Evolutionary conservation across 2,797 vertebrate genomes (phyloP).

Genomic region (Anniella stebbinsi): DNA sequence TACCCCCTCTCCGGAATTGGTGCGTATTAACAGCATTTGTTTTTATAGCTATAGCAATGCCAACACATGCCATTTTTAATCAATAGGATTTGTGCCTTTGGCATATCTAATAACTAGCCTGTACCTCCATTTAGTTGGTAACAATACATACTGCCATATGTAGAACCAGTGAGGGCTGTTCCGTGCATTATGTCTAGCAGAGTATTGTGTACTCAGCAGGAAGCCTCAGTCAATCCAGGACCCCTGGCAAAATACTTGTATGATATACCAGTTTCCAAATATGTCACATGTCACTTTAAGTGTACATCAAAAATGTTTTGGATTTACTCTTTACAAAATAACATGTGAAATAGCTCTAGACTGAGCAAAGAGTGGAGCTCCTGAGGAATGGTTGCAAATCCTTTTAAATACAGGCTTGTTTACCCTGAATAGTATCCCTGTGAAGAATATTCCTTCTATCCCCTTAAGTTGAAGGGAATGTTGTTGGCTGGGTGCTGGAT

Average conservation of each 20-base stretch:
- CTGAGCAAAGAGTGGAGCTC: background rate
- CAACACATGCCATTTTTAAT: too few species aligned
- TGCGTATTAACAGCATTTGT: background rate
- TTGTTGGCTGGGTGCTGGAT: constrained; percentile 56
- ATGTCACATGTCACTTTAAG: background rate
- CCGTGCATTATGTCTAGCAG: background rate
- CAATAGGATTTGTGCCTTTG: background rate
- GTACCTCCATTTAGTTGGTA: background rate
- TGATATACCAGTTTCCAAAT: too few species aligned
- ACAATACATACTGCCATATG: background rate
- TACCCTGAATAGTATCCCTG: background rate
- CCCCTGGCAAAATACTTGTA: background rate
- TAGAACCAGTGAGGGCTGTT: background rate
- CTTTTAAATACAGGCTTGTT: background rate
- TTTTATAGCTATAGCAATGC: background rate
- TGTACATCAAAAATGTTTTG: background rate
- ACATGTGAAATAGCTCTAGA: background rate
- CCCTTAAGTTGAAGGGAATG: constrained; percentile 38
- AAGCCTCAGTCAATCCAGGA: background rate
- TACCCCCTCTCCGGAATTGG: background rate
- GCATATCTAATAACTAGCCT: background rate
- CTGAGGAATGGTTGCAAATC: background rate
- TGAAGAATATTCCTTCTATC: constrained; percentile 37
- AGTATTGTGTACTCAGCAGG: background rate
- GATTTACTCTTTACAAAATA: background rate